Conservation (phyloP, 1,140 invertebrate genomes). For the Diachasma alloeum region DNA sequence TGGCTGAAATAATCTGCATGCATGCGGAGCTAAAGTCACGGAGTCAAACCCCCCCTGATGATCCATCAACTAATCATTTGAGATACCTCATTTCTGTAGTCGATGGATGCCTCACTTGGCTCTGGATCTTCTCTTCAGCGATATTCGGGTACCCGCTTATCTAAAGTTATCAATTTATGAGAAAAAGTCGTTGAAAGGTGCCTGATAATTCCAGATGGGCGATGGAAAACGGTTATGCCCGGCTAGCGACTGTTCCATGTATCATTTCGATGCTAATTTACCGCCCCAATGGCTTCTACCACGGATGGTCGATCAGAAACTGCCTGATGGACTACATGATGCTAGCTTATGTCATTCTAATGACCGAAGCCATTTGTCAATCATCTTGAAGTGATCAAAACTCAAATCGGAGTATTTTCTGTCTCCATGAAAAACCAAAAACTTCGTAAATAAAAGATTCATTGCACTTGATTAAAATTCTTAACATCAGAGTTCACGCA, state of each 20-base stretch:
- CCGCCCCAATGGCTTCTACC: conserved; percentile 32
- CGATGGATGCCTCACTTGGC: neutral
- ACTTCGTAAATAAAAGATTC: conserved; percentile 12
- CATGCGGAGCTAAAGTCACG: neutral
- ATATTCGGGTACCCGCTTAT: conserved; percentile 31
- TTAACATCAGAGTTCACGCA: neutral
- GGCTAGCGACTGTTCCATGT: conserved; percentile 37
- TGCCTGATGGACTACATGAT: conserved; percentile 47
- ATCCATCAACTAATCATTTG: neutral
- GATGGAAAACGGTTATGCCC: conserved; percentile 36
- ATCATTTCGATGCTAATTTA: conserved; percentile 31
- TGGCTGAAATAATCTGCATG: conserved; percentile 19
- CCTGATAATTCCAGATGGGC: conserved; percentile 28
- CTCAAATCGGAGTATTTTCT: neutral
- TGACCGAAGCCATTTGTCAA: conserved; percentile 41
- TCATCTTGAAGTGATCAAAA: neutral
- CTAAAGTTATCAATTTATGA: neutral
- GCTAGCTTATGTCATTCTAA: conserved; percentile 37
- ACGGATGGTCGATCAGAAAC: conserved; percentile 34
- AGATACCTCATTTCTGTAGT: neutral
- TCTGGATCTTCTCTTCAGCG: conserved; percentile 19
- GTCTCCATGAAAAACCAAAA: too few relatives aligned
- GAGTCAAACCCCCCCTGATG: neutral
- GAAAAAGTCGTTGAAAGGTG: neutral
- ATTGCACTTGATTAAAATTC: conserved; percentile 28